These are phyloP conservation scores for Peribatodes rhomboidaria DNA, from an alignment of 2,888 invertebrate species.

Conservation along the genomic window DNA sequence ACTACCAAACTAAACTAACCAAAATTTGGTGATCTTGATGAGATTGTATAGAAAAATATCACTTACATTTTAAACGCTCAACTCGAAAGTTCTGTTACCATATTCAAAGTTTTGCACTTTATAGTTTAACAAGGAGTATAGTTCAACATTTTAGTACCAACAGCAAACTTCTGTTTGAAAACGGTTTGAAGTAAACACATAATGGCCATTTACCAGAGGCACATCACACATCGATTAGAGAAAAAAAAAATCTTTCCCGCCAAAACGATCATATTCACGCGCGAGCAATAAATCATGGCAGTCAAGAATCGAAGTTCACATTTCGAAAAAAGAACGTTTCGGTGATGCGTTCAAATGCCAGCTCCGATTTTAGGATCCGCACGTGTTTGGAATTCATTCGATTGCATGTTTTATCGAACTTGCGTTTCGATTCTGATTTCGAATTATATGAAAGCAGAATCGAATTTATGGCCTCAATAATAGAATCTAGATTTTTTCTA, in stretches of 20 bases:
- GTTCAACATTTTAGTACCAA: too few relatives aligned
- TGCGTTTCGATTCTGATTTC: conserved; percentile 15
- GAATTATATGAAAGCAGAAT: conserved; percentile 6
- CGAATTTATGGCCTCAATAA: background rate
- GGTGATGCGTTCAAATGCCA: conserved; percentile 59
- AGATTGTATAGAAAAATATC: too few relatives aligned
- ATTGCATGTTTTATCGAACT: conserved; percentile 20
- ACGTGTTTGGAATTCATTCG: conserved; percentile 50
- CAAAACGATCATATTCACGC: conserved; percentile 44
- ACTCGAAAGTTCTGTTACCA: too few relatives aligned
- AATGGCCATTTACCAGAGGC: conserved; percentile 1
- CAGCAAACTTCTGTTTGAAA: too few relatives aligned
- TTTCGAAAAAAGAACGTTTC: conserved; percentile 54
- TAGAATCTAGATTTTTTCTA: too few relatives aligned
- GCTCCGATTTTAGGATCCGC: conserved; percentile 55
- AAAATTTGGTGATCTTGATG: too few relatives aligned
- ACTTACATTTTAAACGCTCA: too few relatives aligned
- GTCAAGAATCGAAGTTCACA: conserved; percentile 51
- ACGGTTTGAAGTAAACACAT: too few relatives aligned
- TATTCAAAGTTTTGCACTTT: too few relatives aligned
- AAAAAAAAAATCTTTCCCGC: conserved; percentile 36
- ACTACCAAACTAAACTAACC: too few relatives aligned
- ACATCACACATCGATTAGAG: conserved; percentile 29
- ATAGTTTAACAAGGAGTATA: too few relatives aligned
- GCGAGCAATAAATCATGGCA: conserved; percentile 49